Base-by-base conservation (phyloP, 2,113 vertebrate species). In the Cyphomyrus plagiostoma region DNA sequence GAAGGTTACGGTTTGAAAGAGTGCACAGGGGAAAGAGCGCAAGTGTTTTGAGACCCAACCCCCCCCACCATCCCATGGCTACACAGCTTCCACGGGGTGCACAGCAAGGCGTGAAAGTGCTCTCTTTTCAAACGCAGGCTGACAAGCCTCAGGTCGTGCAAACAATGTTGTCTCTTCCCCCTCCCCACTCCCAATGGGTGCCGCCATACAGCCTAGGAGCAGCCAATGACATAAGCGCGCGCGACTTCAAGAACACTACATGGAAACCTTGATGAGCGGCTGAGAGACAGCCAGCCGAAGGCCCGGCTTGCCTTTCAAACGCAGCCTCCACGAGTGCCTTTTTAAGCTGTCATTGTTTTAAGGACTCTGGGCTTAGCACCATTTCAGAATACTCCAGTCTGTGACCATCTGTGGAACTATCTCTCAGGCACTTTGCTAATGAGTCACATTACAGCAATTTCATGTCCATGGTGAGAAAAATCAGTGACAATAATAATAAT, bases 271-370 rank as follows among this genome's bases (percentile, higher is more conserved):
- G 88, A 89, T 89, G 77, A 89, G 88, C 80, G n/a, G 80, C 80
- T 62, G 39, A 17, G 82, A 66, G 50, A 56, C 82, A 56, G 52
- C 9, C 10, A 53, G 74, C 45, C 50, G 5, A 53, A 50, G 70
- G 88, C 48, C 35, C 39, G 50, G 77, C 74, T 56, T 39, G 88
- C 74, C 88, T 83, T 89, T 82, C 45, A 80, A 89, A 89, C 42
- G n/a, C 50, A 26, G 82, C 80, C 53, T 85, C 80, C 50, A 62
- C 30, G 52, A 86, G 82, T 15, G 53, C 53, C 53, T 66, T 84
- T 89, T 89, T 62, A 88, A 53, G 35, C 88, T 83, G 48, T 39
- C 74, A 89, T 89, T 89, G 74, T 89, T 89, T 89, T 56, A 83
- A 89, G 88, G 70, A 53, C 74, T 45, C 74, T 45, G 88, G 58